Conservation (phyloP, 2,797 vertebrate genomes). For the Cynodonichthys magdalenae region DNA sequence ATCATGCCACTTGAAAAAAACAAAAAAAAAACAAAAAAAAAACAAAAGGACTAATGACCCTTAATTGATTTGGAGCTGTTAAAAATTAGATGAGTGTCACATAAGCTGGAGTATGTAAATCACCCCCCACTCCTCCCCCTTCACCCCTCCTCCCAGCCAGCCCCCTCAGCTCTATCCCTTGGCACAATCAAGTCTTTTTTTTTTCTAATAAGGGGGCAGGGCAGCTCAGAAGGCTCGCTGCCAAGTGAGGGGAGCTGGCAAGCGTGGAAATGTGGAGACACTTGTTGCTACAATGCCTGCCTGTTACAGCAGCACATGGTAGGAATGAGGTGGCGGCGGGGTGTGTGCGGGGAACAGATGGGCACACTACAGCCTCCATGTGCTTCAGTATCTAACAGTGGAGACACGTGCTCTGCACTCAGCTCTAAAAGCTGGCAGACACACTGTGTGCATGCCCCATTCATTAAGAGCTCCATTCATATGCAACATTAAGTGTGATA, state of each 20-base stretch:
- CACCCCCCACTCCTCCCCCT: constrained; percentile 52
- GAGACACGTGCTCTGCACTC: constrained; percentile 56
- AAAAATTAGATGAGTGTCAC: constrained; percentile 83
- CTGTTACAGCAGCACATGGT: constrained; percentile 76
- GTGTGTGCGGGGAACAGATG: constrained; percentile 63
- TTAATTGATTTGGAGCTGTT: constrained; percentile 84
- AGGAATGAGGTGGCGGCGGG: constrained; percentile 44
- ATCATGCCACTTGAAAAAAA: constrained; percentile 64
- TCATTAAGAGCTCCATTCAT: constrained; percentile 79
- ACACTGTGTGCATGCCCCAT: constrained; percentile 54
- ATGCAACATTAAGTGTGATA: constrained; percentile 75
- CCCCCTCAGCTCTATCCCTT: constrained; percentile 70
- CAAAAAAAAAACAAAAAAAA: constrained; percentile 80
- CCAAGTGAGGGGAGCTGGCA: constrained; percentile 81
- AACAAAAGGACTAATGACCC: constrained; percentile 85
- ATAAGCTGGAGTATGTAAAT: constrained; percentile 84
- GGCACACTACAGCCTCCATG: constrained; percentile 63
- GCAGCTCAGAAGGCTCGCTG: constrained; percentile 79
- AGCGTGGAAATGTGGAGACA: constrained; percentile 81
- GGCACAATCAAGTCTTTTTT: constrained; percentile 85
- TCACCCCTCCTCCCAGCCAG: constrained; percentile 47
- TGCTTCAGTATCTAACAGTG: constrained; percentile 66
- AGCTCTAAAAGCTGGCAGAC: constrained; percentile 63
- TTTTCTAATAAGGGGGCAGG: constrained; percentile 73
- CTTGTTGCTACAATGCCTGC: constrained; percentile 83